Percentiles rank a stretch among this genome's conserved stretches.
These are phyloP conservation scores for Phenacoccus solenopsis DNA, from an alignment of 1,140 invertebrate genomes.

Conservation along the genomic window DNA sequence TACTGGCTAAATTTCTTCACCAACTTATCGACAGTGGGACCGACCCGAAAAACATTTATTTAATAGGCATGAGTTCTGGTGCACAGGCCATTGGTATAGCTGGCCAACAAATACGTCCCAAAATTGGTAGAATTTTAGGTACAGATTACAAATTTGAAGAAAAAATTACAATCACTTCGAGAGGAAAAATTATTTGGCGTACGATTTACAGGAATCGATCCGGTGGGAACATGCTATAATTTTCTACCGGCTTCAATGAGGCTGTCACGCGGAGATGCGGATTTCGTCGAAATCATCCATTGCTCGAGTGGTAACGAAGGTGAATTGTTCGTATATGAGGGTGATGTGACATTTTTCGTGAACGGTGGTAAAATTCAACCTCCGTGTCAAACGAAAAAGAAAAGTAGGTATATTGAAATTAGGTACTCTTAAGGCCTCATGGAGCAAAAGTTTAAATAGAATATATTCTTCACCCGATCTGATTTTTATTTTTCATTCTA, in stretches of 20 bases:
- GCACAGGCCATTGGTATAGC: neutral
- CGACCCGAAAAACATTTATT: neutral
- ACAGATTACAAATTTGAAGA: neutral
- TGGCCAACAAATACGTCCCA: neutral
- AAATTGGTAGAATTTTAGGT: constrained; percentile 6
- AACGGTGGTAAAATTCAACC: neutral
- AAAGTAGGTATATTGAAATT: neutral
- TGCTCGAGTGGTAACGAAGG: neutral
- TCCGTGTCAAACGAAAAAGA: neutral
- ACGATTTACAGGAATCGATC: neutral
- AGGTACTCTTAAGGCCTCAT: too few species aligned
- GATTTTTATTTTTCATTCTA: too few species aligned
- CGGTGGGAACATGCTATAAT: neutral
- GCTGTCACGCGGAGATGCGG: neutral
- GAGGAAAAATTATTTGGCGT: too few species aligned
- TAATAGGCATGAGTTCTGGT: neutral
- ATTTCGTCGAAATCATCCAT: neutral
- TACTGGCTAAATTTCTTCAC: neutral
- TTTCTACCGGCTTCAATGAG: neutral
- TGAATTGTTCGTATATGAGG: neutral
- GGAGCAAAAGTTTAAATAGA: too few species aligned
- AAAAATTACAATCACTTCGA: too few species aligned
- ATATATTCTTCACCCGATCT: too few species aligned
- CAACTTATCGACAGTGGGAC: neutral
- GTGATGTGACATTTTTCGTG: neutral